Base-by-base conservation (phyloP, 2,113 vertebrate species). In the Lepus americanus region DNA sequence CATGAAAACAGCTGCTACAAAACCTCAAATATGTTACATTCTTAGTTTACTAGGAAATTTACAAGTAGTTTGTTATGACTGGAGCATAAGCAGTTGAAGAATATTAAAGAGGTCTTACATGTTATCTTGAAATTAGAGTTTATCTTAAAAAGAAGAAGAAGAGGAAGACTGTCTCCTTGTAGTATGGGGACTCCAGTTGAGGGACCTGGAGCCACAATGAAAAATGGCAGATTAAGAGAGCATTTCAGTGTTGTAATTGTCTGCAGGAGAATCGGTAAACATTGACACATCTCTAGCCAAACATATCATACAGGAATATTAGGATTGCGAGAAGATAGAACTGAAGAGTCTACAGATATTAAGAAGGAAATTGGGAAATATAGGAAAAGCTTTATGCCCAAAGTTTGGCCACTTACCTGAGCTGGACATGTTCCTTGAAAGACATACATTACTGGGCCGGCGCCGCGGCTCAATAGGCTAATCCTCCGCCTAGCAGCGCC, bases 221-320 rank as follows among this genome's bases (percentile, higher is more conserved):
- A 9, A 96, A 74, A 70, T 10, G 25, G 12, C 5, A 2, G 5
- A 89, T 29, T 13, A 70, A 76, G 53, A 79, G 22, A 14, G 4
- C 3, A 72, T 85, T 76, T 85, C 22, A 33, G 19, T 74, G 67
- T 81, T 67, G 63, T 22, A 81, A 39, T 33, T 86, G 76, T 67
- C n/a, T 36, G 66, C n/a, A 53, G 72, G 61, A 78, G 70, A 33
- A 83, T 66, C 49, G 59, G 23, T 82, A 94, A 94, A 83, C 80
- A 27, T 31, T 76, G 29, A 79, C 55, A 20, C 76, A 59, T 19
- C 14, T 25, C 4, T 76, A 59, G 29, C 51, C 66, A 61, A 88
- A 69, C 44, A 44, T 44, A 51, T 55, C 20, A 66, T 72, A 44
- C 12, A 85, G 39, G 22, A 87, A 14, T 59, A 55, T 61, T 63